phyloP scores from a whole-genome alignment of 2,113 vertebrate genomes.

The Erythrocercus mccallii region DNA sequence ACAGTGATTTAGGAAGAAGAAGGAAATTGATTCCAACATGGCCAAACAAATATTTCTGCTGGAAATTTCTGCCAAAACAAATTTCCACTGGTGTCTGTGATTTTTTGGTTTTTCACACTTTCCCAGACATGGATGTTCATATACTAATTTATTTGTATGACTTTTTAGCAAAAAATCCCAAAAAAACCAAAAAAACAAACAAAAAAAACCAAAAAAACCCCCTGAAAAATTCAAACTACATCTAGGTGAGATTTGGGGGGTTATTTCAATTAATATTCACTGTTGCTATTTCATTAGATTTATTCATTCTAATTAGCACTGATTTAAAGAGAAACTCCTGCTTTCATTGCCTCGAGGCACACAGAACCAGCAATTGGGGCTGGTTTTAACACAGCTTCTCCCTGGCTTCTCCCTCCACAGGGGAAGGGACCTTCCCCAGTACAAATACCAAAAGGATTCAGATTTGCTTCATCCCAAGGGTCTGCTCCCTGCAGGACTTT shows the following conservation, averaged over 20 bases:
- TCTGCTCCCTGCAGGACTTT: background rate
- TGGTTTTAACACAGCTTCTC: background rate
- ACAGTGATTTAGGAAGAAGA: background rate
- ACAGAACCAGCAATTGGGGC: background rate
- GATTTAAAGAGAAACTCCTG: conserved; percentile 51
- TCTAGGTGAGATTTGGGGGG: background rate
- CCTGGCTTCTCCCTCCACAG: background rate
- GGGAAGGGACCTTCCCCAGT: background rate
- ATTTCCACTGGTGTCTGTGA: background rate
- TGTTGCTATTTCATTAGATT: background rate
- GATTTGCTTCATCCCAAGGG: background rate
- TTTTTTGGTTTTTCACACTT: background rate
- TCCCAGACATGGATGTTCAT: background rate
- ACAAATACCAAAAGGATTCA: background rate
- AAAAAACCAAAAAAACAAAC: background rate
- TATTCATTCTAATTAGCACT: conserved; percentile 49
- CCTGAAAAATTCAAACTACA: background rate
- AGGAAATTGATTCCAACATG: background rate
- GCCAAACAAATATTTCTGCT: background rate
- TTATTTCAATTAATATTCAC: conserved; percentile 48
- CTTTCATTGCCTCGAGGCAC: conserved; percentile 27
- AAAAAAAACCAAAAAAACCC: background rate
- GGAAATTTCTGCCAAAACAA: background rate
- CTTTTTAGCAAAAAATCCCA: background rate
- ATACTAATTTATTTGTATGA: background rate